Percentiles rank a stretch among this genome's conserved stretches.
Conservation (phyloP, 2,113 vertebrate species). For the Psilopogon haemacephalus region DNA sequence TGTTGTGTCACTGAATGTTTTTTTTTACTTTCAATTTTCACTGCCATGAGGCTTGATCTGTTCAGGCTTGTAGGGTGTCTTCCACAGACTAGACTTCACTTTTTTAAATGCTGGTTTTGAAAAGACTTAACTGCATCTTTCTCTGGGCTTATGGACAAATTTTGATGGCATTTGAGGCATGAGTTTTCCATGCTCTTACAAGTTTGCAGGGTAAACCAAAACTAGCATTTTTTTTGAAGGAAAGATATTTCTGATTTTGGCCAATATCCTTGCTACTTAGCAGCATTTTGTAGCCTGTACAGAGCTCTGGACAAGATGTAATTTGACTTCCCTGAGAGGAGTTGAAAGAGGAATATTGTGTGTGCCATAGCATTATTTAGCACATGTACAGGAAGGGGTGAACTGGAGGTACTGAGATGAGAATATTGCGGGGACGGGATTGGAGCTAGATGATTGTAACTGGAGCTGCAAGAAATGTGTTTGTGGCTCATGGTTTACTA, state of each 20-base stretch:
- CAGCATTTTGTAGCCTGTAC: background rate
- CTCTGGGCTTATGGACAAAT: background rate
- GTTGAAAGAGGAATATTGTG: background rate
- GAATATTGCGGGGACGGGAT: background rate
- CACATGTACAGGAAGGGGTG: background rate
- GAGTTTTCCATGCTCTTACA: background rate
- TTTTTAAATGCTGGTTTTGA: background rate
- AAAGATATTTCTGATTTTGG: background rate
- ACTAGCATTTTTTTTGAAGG: background rate
- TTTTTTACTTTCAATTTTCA: background rate
- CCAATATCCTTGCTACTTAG: background rate
- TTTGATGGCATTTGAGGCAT: background rate
- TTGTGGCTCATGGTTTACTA: background rate
- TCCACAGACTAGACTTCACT: background rate
- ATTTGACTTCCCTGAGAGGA: background rate
- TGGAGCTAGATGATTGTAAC: background rate
- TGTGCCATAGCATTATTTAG: fast-evolving
- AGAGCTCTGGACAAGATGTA: background rate
- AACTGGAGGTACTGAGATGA: background rate
- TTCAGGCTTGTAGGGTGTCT: background rate
- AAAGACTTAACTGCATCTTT: background rate
- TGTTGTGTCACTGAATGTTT: background rate
- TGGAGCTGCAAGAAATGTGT: background rate
- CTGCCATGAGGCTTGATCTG: background rate
- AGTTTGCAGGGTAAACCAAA: background rate